Percentiles rank a stretch among this genome's conserved stretches.
Conservation (phyloP, 2,888 invertebrate species). For the Calliopum simillimum region DNA sequence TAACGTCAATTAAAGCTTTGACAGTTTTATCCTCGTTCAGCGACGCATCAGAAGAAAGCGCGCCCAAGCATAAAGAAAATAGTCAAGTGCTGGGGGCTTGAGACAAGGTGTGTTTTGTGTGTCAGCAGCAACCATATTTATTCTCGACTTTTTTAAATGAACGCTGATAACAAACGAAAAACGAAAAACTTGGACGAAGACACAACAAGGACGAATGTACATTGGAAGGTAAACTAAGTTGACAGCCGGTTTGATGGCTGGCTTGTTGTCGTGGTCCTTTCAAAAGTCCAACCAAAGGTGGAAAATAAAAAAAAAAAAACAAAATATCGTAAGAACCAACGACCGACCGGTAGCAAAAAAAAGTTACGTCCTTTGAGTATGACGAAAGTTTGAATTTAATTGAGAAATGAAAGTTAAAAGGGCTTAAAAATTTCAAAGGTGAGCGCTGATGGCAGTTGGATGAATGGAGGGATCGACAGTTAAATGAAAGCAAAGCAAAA, state of each 20-base stretch:
- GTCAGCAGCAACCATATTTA: not conserved
- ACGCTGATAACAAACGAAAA: not conserved
- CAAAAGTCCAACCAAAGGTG: no score
- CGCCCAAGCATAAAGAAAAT: not conserved
- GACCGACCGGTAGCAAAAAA: not conserved
- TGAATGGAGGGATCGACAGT: not conserved
- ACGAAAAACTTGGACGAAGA: no score
- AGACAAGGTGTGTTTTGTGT: not conserved
- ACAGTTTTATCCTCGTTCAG: not conserved
- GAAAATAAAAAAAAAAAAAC: no score
- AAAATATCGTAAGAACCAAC: not conserved
- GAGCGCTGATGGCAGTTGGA: not conserved
- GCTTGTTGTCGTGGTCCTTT: no score
- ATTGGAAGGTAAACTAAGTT: no score
- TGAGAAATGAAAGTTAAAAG: not conserved
- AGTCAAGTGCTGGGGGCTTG: not conserved
- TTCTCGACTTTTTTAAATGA: not conserved
- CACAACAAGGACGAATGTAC: no score
- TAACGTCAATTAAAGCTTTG: slow-evolving; percentile 6
- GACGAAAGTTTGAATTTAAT: slow-evolving; percentile 11
- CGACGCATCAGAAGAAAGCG: no score
- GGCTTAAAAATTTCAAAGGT: not conserved
- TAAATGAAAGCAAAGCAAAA: not conserved
- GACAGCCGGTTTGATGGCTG: no score
- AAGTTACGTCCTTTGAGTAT: not conserved